Conservation (phyloP, 2,888 invertebrate genomes). For the Pristionchus entomophagus region DNA sequence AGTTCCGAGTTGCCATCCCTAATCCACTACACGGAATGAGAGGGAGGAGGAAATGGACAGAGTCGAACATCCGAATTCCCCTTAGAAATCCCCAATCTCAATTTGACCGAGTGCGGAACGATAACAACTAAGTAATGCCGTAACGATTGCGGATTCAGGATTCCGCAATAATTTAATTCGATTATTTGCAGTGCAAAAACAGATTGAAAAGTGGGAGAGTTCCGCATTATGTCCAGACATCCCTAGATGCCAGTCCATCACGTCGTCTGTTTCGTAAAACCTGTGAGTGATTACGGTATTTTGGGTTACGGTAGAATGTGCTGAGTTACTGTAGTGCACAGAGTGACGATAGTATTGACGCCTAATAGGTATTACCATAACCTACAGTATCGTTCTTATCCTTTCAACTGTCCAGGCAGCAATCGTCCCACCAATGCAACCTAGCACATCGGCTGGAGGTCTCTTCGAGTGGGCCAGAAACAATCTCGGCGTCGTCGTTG, state of each 20-base stretch:
- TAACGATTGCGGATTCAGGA: background rate
- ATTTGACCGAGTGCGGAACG: background rate
- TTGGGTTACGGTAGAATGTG: no score
- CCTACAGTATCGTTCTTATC: no score
- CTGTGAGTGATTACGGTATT: background rate
- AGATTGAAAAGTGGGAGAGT: no score
- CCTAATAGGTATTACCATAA: no score
- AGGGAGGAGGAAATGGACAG: no score
- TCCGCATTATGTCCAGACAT: no score
- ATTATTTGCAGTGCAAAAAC: no score
- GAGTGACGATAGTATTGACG: no score
- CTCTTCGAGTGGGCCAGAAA: conserved; percentile 44
- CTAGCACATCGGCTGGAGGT: conserved; percentile 29
- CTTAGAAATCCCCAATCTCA: background rate
- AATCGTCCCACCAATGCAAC: conserved; percentile 6
- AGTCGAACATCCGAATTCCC: no score
- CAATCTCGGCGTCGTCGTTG: conserved; percentile 48
- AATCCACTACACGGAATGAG: no score
- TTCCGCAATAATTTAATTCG: background rate
- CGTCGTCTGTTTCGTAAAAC: conserved; percentile 32
- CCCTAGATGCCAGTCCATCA: conserved; percentile 15
- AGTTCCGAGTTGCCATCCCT: no score
- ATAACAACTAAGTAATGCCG: background rate
- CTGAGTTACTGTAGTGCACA: no score
- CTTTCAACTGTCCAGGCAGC: background rate